These are phyloP conservation scores for Pterocles orientalis DNA, from an alignment of 2,113 vertebrate genomes.

Conservation along the genomic window DNA sequence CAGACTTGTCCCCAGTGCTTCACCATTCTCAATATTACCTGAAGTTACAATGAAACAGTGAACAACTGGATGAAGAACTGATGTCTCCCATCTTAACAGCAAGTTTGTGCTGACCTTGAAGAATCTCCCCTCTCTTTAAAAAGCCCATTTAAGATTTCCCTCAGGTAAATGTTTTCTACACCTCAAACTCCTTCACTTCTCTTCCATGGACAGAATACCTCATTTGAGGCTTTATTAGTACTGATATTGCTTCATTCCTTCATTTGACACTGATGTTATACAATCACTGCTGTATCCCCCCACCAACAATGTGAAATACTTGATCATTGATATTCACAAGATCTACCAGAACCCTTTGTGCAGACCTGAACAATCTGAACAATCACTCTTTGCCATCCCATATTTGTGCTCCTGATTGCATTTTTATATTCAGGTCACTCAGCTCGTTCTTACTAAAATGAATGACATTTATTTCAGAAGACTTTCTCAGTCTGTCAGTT, in stretches of 20 bases:
- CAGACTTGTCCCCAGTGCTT: not conserved
- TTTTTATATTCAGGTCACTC: not conserved
- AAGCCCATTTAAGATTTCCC: not conserved
- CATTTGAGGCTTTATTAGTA: not conserved
- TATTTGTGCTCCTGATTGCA: not conserved
- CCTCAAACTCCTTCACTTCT: not conserved
- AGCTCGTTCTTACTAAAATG: not conserved
- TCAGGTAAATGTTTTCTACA: not conserved
- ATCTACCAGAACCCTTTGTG: not conserved
- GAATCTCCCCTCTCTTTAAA: not conserved
- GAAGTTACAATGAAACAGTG: not conserved
- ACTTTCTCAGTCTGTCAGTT: not conserved
- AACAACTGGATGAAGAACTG: not conserved
- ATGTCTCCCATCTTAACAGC: not conserved
- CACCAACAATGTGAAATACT: not conserved
- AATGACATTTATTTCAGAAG: not conserved
- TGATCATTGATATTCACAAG: not conserved
- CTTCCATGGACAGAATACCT: not conserved
- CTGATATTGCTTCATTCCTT: not conserved
- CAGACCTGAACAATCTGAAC: not conserved
- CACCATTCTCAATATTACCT: not conserved
- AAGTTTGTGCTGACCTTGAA: not conserved
- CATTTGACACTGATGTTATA: not conserved
- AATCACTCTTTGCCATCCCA: not conserved
- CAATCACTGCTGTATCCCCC: not conserved